Base-by-base conservation (phyloP, 2,888 invertebrate genomes). In the Chironomus tentans region DNA sequence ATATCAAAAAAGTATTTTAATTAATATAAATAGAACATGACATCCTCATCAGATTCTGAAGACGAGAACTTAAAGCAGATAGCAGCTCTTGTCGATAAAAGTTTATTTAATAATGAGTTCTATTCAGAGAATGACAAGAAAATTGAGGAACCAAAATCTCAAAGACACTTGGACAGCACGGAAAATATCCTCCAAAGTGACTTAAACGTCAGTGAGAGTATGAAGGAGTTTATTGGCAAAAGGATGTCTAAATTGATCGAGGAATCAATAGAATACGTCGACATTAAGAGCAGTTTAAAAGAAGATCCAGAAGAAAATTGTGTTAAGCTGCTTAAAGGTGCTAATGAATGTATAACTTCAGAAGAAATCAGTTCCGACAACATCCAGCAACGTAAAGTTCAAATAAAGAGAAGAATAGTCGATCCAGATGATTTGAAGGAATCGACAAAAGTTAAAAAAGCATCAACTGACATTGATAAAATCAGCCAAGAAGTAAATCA, bases 121-220 rank as follows among this genome's bases (percentile, higher is more conserved):
- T 72, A 62, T 50, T n/a, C 50, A 15, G 4, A 62, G 18, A n/a
- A 56, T 3, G 56, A 38, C 38, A 50, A 13, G 2, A 28, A 70
- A 13, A 3, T 56, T 12, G 47, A 61, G 15, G 18, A 72, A 38
- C 38, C 61, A 5, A 28, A 70, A 70, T 72, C 72, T 7, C 72
- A 72, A 46, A 24, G 72, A 72, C 13, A 61, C 21, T 28, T 72
- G 3, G 62, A 72, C 4, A 24, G 15, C 18, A 18, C 24, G 2
- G 72, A 72, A 72, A 72, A 72, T 72, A 12, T 62, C 6, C 62
- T 62, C 46, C 61, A 62, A 3, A 38, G 38, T 18, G 72, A 72
- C 46, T n/a, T 72, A n/a, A 72, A 72, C 12, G 15, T 62, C 7
- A 50, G 50, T 15, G 61, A 61, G 10, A 21, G 18, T 7, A 72